Evolutionary conservation across 2,888 invertebrate genomes (phyloP), one percentile per base, ranked within the genome.

Genomic region (Torymus aiolomorphi): DNA sequence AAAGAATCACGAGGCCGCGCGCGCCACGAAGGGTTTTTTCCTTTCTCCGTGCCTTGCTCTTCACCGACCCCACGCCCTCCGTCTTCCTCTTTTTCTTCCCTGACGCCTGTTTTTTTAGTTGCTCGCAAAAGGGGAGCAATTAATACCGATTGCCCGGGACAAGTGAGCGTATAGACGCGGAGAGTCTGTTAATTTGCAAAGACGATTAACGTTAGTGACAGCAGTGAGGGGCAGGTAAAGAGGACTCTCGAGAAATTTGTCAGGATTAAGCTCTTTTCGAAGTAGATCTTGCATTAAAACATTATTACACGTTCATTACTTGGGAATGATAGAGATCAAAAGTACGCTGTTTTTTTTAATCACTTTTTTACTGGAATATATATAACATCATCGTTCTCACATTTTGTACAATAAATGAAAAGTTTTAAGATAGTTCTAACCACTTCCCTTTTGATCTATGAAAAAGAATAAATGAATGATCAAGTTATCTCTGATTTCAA

Each of bases 1-100:
- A 88, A 88, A 88, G 88, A 88, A 88, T 88, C 87, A 86, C 82
- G 81, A 83, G 80, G 84, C 84, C n/a, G n/a, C 84, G 10, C 69
- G 85, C 86, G 85, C 31, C 31, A 5, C 31, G 85, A 85, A 85
- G 82, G 85, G 83, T 78, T 83, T 83, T 83, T 83, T 83, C 84
- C 82, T 84, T 82, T 82, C 67, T 82, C 82, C 82, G 78, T 76
- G 31, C 31, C 31, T 5, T 31, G 31, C 31, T 31, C 31, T 31
- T 31, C 31, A 31, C 4, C 31, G 31, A 31, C 31, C 31, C 3
- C 31, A 0, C 5, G 4, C 78, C 71, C 57, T 74, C 76, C 79
- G 83, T 80, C 81, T 82, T 71, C 78, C 73, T 65, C 72, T 83
- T 78, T 82, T 83, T 82, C 84, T 61, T 16, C 49, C 3, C 31